A percentile compares a stretch with the other conserved stretches of the same genome.
These are phyloP conservation scores for Autographa pulchrina DNA, from an alignment of 2,888 invertebrate species.

Conservation along the genomic window DNA sequence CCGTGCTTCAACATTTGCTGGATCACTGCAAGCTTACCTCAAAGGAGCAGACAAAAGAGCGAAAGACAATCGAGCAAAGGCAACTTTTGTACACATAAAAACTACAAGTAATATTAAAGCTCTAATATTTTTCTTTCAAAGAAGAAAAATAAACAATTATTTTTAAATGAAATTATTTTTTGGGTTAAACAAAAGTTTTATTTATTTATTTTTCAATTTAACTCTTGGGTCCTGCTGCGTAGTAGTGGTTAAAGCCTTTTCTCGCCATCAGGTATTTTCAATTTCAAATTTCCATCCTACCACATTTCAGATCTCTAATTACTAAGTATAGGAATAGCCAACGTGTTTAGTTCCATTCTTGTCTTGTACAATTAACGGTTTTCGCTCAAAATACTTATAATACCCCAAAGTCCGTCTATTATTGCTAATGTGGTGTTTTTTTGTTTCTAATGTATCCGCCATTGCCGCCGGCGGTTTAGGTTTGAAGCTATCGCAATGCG, in stretches of 20 bases:
- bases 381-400: background rate
- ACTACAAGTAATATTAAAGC: slow-evolving; percentile 10
- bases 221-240: too few species aligned
- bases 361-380: too few species aligned
- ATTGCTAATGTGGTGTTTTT: slow-evolving; percentile 1
- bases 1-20: slow-evolving; percentile 54
- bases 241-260: too few species aligned
- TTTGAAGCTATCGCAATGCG: slow-evolving; percentile 3
- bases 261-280: too few species aligned
- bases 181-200: too few species aligned
- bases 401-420: background rate
- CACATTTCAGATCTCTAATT: too few species aligned
- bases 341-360: too few species aligned
- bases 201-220: too few species aligned
- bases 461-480: background rate
- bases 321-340: too few species aligned
- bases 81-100: slow-evolving; percentile 29
- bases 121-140: background rate
- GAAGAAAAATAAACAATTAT: background rate
- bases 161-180: background rate
- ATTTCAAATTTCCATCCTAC: too few species aligned
- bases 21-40: slow-evolving; percentile 55
- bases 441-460: background rate
- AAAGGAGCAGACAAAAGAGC: slow-evolving; percentile 50
- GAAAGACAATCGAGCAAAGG: slow-evolving; percentile 50